Evolutionary conservation across 2,113 vertebrate genomes (phyloP), one percentile per base, ranked within the genome.

Genomic region (Silurus asotus): DNA sequence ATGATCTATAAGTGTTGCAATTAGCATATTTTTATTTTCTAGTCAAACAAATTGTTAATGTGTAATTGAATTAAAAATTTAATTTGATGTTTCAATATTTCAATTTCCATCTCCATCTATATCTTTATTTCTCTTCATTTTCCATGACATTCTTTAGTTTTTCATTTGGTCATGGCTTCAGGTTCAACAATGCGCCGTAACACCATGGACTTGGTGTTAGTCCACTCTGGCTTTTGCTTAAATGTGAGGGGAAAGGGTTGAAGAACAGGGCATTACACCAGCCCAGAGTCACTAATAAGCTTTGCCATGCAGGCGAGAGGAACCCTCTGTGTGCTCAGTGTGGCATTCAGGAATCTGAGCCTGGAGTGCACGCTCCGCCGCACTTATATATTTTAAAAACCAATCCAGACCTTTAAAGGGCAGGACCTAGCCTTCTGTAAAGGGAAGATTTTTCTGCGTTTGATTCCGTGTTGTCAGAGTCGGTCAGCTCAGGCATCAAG

Each of bases 221-320:
- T 88, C 89, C 90, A 90, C 88, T 83, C 28, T 85, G 86, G 62
- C 74, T 90, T 88, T 37, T 89, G 90, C 88, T 93, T 89, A 92
- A 90, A 93, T 86, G 88, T 90, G 90, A 90, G 88, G 90, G 90
- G 91, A 89, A 91, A 90, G 88, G 90, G 90, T 91, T 90, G 90
- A 83, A 88, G 85, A 87, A 88, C 89, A 87, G 90, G 90, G 90
- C 90, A 91, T 89, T 90, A 88, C 70, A 87, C 69, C 81, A 92
- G 90, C 83, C 87, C 91, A 88, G 88, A 90, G 89, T 90, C 92
- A 91, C 92, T 93, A 93, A 93, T 94, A 92, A 94, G 91, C 91
- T 92, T 90, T 75, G 87, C 91, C 91, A 92, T 91, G 92, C 82
- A 82, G 91, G 90, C 92, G 84, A 89, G 55, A 28, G 76, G 81